A percentile compares a stretch with the other conserved stretches of the same genome.
Evolutionary conservation across 2,113 vertebrate species (phyloP).

Genomic region (Eptatretus burgeri): DNA sequence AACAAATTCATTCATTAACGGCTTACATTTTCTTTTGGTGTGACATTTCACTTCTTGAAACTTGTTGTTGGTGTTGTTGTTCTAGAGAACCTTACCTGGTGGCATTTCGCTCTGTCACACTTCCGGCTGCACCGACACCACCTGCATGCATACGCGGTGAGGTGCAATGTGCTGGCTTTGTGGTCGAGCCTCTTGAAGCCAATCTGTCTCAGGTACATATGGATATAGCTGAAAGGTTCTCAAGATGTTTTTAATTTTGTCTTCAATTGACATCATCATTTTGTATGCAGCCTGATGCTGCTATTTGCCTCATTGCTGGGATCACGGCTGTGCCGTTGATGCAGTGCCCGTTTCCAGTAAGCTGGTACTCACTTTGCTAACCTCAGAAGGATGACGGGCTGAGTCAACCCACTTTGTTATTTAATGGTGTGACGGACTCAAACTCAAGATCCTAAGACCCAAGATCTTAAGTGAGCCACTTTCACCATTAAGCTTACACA

Average conservation of each 20-base stretch:
- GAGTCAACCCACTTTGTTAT: no score
- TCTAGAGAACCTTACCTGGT: conserved; percentile 63
- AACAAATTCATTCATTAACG: no score
- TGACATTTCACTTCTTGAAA: no score
- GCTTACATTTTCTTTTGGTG: no score
- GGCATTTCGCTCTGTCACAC: conserved; percentile 49
- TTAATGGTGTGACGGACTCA: no score
- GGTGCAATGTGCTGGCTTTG: conserved; percentile 64
- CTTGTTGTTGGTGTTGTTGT: conserved; percentile 7
- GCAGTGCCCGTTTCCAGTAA: no score
- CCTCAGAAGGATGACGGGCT: no score
- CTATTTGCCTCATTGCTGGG: not conserved
- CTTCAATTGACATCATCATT: not conserved
- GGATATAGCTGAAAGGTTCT: not conserved
- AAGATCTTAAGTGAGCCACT: no score
- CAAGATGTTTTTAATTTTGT: not conserved
- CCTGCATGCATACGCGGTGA: conserved; percentile 31
- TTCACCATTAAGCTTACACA: no score
- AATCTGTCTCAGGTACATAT: conserved; percentile 33
- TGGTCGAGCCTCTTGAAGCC: conserved; percentile 33
- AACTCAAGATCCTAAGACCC: no score
- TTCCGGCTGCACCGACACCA: conserved; percentile 30
- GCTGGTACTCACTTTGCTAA: no score
- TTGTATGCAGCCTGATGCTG: not conserved
- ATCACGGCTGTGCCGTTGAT: not conserved